These are phyloP conservation scores for Oriolus oriolus DNA, from an alignment of 2,113 vertebrate genomes.

Conservation along the genomic window DNA sequence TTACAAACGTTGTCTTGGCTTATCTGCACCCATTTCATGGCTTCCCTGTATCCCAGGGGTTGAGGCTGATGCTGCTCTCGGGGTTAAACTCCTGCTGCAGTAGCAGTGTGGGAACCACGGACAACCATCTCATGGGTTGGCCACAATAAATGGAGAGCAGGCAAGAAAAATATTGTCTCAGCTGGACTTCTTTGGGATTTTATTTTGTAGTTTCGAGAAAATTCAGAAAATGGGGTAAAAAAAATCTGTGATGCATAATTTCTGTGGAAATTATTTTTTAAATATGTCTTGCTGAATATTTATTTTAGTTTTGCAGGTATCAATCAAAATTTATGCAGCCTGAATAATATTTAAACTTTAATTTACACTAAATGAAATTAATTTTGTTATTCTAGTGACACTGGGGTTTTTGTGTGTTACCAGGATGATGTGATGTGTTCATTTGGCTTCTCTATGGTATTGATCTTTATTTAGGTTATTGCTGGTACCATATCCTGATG, in stretches of 20 bases:
- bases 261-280: not conserved
- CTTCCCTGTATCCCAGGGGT: not conserved
- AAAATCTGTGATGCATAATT: not conserved
- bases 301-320: not conserved
- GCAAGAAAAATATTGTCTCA: not conserved
- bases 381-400: not conserved
- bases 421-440: not conserved
- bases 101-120: not conserved
- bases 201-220: not conserved
- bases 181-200: fast-evolving
- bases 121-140: not conserved
- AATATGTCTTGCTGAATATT: not conserved
- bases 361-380: not conserved
- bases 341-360: not conserved
- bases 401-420: not conserved
- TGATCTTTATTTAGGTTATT: not conserved
- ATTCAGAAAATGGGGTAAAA: not conserved
- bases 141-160: not conserved
- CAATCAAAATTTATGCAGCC: not conserved
- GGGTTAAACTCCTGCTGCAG: not conserved
- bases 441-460: not conserved
- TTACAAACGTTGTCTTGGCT: fast-evolving
- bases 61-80: not conserved
- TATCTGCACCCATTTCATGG: fast-evolving
- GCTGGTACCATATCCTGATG: not conserved